Conservation (phyloP, 2,113 vertebrate genomes). For the Cariama cristata region DNA sequence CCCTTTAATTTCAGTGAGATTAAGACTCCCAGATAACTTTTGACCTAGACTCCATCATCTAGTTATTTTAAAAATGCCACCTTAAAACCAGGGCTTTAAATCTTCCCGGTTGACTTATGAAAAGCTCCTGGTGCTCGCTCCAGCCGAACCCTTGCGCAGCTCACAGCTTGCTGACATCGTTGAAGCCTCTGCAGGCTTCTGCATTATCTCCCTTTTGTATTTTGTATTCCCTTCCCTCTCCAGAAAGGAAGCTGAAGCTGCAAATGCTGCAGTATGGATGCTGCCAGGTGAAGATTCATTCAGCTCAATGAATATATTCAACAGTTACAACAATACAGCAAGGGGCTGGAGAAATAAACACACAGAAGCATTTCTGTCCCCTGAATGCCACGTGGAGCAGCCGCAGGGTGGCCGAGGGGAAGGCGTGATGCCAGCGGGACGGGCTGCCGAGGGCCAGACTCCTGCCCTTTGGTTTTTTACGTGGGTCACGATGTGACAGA, state of each 20-base stretch:
- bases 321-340: background rate
- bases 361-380: background rate
- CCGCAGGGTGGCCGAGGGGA: background rate
- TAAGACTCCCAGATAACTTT: background rate
- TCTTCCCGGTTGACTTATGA: background rate
- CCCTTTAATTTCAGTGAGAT: background rate
- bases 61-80: background rate
- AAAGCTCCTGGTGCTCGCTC: background rate
- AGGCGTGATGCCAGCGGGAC: background rate
- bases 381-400: background rate
- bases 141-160: background rate
- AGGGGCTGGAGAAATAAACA: background rate
- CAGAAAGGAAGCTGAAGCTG: constrained; percentile 41
- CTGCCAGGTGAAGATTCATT: constrained; percentile 54
- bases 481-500: rapidly evolving
- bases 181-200: background rate
- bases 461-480: background rate
- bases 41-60: background rate
- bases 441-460: background rate
- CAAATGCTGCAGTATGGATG: background rate
- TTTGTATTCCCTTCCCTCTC: constrained; percentile 39
- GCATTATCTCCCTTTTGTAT: constrained; percentile 9
- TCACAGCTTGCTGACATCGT: background rate
- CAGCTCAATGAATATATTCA: constrained; percentile 46
- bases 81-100: background rate